Percentiles rank a stretch among this genome's conserved stretches.
phyloP scores from a whole-genome alignment of 2,888 invertebrate species.

The Eupithecia subfuscata region DNA sequence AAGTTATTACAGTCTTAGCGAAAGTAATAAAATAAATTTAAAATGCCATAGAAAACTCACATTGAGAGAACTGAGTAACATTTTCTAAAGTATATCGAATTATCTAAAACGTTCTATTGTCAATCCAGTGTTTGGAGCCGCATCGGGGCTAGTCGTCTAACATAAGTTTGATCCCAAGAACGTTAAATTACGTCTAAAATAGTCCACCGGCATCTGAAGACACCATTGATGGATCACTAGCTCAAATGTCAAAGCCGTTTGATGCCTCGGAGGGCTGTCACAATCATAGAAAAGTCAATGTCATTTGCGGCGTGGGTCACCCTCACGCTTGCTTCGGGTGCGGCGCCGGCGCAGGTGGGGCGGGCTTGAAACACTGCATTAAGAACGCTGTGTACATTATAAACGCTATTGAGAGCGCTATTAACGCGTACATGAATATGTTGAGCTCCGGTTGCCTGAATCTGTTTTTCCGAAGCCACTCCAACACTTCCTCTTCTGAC shows the following conservation, averaged over 20 bases:
- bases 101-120: constrained; percentile 47
- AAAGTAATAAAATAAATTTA: constrained; percentile 57
- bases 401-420: constrained; percentile 93
- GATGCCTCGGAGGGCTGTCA: constrained; percentile 50
- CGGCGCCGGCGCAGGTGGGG: constrained; percentile 84
- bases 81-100: constrained; percentile 40
- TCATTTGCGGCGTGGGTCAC: constrained; percentile 35
- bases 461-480: constrained; percentile 96
- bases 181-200: constrained; percentile 59
- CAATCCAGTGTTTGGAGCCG: constrained; percentile 52
- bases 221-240: constrained; percentile 53
- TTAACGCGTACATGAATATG: constrained; percentile 96
- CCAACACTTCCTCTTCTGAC: constrained; percentile 93
- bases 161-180: constrained; percentile 78
- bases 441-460: constrained; percentile 96
- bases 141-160: constrained; percentile 43
- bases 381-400: constrained; percentile 95
- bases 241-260: constrained; percentile 51
- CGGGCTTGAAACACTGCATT: constrained; percentile 93
- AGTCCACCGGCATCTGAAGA: constrained; percentile 49
- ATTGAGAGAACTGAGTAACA: constrained; percentile 28
- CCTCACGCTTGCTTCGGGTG: constrained; percentile 88
- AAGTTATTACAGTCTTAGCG: constrained; percentile 64
- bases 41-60: constrained; percentile 58
- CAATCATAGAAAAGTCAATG: constrained; percentile 50